These are phyloP conservation scores for Dryas iulia DNA, from an alignment of 1,140 invertebrate genomes.

Conservation along the genomic window DNA sequence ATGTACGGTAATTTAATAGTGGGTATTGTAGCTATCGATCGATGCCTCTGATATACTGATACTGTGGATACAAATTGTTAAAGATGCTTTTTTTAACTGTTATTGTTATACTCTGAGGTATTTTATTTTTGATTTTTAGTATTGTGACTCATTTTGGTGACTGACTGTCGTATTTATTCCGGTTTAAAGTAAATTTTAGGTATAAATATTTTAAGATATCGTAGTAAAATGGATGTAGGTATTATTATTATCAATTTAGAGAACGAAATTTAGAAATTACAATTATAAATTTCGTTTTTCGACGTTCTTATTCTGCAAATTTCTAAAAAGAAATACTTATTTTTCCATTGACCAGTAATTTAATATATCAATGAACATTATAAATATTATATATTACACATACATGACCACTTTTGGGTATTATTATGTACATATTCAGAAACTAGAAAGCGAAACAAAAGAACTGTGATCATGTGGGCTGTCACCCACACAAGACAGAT, in stretches of 20 bases:
- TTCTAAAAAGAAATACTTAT: too few relatives aligned
- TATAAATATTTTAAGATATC: too few relatives aligned
- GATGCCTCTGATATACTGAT: conserved; percentile 48
- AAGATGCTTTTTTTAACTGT: conserved; percentile 50
- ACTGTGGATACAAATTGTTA: conserved; percentile 46
- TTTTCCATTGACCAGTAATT: too few relatives aligned
- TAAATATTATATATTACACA: background rate
- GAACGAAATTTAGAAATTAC: too few relatives aligned
- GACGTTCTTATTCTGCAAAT: too few relatives aligned
- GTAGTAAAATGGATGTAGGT: too few relatives aligned
- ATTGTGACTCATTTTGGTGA: too few relatives aligned
- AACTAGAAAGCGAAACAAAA: conserved; percentile 36
- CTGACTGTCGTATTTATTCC: too few relatives aligned
- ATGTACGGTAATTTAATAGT: conserved; percentile 54
- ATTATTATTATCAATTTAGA: too few relatives aligned
- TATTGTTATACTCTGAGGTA: conserved; percentile 22
- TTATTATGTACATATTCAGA: background rate
- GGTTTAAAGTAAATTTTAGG: too few relatives aligned
- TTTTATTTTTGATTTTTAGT: background rate
- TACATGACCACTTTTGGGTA: background rate
- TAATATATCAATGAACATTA: background rate
- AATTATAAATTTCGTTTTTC: too few relatives aligned
- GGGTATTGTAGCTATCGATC: conserved; percentile 67
- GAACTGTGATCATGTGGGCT: conserved; percentile 32
- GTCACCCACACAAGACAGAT: conserved; percentile 24